Evolutionary conservation across 92 coral and sea anemone genomes (phyloP).

Genomic region (Muricea muricata): DNA sequence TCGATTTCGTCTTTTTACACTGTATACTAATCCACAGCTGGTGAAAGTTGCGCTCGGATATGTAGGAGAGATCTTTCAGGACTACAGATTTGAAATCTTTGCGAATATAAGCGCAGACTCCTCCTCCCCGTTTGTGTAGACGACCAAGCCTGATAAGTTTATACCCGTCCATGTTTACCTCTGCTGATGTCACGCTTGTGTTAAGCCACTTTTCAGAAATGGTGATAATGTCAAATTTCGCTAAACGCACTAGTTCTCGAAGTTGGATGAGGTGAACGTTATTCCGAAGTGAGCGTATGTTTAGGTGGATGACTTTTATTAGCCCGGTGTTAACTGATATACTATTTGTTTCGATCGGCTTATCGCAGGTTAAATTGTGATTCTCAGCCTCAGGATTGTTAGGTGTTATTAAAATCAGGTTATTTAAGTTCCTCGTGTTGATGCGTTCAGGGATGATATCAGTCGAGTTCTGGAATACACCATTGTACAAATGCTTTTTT

Average conservation of each 20-base stretch:
- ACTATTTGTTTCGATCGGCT: conserved; percentile 15
- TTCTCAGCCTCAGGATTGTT: background rate
- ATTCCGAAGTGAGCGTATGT: conserved; percentile 1
- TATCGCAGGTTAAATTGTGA: conserved; percentile 5
- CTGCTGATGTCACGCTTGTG: conserved; percentile 41
- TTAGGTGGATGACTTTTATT: conserved; percentile 12
- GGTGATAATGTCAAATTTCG: background rate
- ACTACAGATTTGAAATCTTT: conserved; percentile 44
- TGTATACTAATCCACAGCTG: too few relatives aligned
- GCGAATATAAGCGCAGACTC: conserved; percentile 57
- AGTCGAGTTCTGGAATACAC: too few relatives aligned
- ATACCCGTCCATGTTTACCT: conserved; percentile 22
- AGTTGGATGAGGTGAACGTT: background rate
- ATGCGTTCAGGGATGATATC: too few relatives aligned
- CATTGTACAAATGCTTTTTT: too few relatives aligned
- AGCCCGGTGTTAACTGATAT: conserved; percentile 28
- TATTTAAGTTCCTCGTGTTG: conserved; percentile 28
- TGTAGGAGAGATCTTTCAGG: too few relatives aligned
- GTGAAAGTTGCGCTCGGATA: too few relatives aligned
- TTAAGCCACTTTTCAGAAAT: conserved; percentile 39
- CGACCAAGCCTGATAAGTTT: background rate
- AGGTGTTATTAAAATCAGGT: conserved; percentile 11
- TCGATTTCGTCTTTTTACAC: too few relatives aligned
- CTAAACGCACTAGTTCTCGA: conserved; percentile 5
- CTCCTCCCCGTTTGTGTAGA: conserved; percentile 59